Evolutionary conservation across 2,888 invertebrate species (phyloP).

Genomic region (Odontomyia ornata): DNA sequence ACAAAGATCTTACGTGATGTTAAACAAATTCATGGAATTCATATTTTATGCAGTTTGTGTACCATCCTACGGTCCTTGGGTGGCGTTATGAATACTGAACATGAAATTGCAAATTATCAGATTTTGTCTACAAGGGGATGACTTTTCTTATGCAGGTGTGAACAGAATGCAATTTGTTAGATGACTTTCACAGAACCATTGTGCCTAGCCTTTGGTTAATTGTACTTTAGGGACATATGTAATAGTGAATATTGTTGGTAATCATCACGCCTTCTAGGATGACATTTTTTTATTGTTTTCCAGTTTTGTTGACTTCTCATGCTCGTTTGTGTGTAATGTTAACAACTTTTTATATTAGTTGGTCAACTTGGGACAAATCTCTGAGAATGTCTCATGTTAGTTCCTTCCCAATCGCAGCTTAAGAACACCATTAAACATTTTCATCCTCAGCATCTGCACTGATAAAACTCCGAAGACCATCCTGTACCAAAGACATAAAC

Average conservation of each 20-base stretch:
- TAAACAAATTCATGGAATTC: constrained; percentile 47
- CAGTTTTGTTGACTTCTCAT: no score
- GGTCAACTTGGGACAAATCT: no score
- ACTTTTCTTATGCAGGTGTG: constrained; percentile 15
- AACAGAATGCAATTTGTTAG: constrained; percentile 9
- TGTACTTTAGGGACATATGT: constrained; percentile 5
- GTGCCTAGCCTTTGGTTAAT: background rate
- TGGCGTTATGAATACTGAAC: constrained; percentile 3
- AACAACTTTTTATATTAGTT: no score
- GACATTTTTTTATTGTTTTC: no score
- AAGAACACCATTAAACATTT: no score
- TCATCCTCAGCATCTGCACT: no score
- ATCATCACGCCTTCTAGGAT: no score
- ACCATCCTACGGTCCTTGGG: background rate
- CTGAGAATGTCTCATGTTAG: no score
- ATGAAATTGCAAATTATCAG: constrained; percentile 46
- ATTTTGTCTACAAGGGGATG: constrained; percentile 35
- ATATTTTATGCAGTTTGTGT: constrained; percentile 24
- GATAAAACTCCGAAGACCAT: background rate
- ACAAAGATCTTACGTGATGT: constrained; percentile 48
- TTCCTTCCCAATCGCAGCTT: no score
- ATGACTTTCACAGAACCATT: background rate
- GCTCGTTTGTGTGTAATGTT: no score
- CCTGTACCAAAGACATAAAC: background rate
- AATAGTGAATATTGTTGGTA: background rate